Evolutionary conservation across 2,888 invertebrate species (phyloP).

Genomic region (Ligdia adustata): DNA sequence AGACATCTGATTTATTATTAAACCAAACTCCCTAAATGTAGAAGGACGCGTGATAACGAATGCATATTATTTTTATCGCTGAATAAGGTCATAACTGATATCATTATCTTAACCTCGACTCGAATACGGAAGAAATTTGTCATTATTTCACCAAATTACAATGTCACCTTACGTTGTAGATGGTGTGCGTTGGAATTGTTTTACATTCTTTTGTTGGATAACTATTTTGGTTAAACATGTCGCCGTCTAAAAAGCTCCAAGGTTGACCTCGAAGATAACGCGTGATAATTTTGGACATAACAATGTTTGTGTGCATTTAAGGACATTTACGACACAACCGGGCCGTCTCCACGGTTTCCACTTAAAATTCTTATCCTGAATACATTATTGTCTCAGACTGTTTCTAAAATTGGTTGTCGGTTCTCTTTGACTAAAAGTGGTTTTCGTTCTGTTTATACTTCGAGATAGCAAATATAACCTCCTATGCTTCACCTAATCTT

Average conservation of each 20-base stretch:
- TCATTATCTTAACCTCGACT: constrained; percentile 64
- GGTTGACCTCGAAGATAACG: constrained; percentile 79
- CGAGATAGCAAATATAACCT: too few species aligned
- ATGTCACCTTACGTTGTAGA: constrained; percentile 38
- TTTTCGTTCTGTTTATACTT: too few species aligned
- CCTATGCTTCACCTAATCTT: too few species aligned
- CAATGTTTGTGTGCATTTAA: constrained; percentile 52
- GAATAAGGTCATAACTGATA: constrained; percentile 68
- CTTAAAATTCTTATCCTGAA: constrained; percentile 24
- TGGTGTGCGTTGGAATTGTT: constrained; percentile 31
- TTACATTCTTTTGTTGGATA: constrained; percentile 55
- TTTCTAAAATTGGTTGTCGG: constrained; percentile 19
- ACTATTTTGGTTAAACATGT: constrained; percentile 66
- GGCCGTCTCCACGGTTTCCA: constrained; percentile 27
- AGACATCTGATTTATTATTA: constrained; percentile 9
- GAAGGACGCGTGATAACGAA: constrained; percentile 65
- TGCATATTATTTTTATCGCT: constrained; percentile 63
- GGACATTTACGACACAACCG: constrained; percentile 50
- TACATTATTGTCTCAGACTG: constrained; percentile 20
- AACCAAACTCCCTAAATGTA: constrained; percentile 31
- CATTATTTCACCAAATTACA: constrained; percentile 59
- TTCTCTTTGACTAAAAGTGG: constrained; percentile 18
- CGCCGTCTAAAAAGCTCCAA: constrained; percentile 70
- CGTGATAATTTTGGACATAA: constrained; percentile 73
- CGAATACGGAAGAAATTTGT: constrained; percentile 69